Base-by-base conservation (phyloP, 2,888 invertebrate species). In the Rotaria macrura region DNA sequence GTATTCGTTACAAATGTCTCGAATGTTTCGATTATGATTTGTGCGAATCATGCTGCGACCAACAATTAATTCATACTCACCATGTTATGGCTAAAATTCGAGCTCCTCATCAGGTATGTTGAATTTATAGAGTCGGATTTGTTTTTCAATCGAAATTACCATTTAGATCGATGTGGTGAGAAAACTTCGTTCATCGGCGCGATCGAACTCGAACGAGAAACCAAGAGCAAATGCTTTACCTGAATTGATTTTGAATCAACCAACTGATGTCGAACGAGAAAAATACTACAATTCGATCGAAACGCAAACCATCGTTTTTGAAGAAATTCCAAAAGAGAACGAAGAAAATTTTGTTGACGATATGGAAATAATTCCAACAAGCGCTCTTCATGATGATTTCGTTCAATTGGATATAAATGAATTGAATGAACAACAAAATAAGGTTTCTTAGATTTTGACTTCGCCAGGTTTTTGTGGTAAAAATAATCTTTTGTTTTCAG, bases 1-100 rank as follows among this genome's bases (percentile, higher is more conserved):
- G 65, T 65, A 20, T 65, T 65, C 65, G 65, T 65, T 65, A 65
- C 20, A 65, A 65, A 65, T 65, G 65, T 38, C 65, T 65, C 9
- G 65, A 65, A 65, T 65, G 65, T 65, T 65, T 65, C 25, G 65
- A 65, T 34, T 65, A 65, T 65, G 65, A 65, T 65, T 29, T 65
- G 20, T 65, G 65, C 20, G 65, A 65, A 38, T 14, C 65, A 34
- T 65, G 65, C 20, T 34, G 34, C 20, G 65, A 65, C 6, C 29
- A 34, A 34, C 65, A 65, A 65, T 65, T 65, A 20, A 38, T 65
- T 65, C 65, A 65, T 34, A 14, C 29, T 34, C 65, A 65, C 38
- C 65, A 65, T 65, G 65, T 65, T 65, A 34, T 65, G 65, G 65
- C 65, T 7, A 65, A 65, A 65, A 65, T 65, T 34, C 65, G 65